A percentile compares a stretch with the other conserved stretches of the same genome.
These are phyloP conservation scores for Patella pellucida DNA, from an alignment of 2,888 invertebrate genomes.

Conservation along the genomic window DNA sequence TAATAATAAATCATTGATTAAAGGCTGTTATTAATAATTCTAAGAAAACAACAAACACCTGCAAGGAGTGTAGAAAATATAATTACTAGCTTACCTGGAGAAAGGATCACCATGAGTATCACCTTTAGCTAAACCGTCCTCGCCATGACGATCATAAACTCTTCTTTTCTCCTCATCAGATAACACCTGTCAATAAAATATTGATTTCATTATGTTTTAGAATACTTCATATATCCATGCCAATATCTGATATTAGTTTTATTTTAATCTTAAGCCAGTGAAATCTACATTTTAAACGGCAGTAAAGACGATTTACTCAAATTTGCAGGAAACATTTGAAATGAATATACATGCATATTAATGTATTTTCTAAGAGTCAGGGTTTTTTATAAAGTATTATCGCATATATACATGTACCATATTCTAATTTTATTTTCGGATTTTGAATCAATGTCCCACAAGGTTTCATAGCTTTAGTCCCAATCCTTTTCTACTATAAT, in stretches of 20 bases:
- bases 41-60: slow-evolving; percentile 11
- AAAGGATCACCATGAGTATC: slow-evolving; percentile 91
- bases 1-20: neutral
- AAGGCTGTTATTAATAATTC: neutral
- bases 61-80: neutral
- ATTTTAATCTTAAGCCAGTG: too few species aligned
- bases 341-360: too few species aligned
- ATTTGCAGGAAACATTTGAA: too few species aligned
- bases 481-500: neutral
- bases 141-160: slow-evolving; percentile 94
- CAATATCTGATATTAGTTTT: too few species aligned
- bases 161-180: slow-evolving; percentile 93
- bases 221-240: too few species aligned
- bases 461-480: neutral
- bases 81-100: slow-evolving; percentile 73
- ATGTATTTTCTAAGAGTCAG: too few species aligned
- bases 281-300: too few species aligned
- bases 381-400: too few species aligned
- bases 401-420: neutral
- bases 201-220: too few species aligned
- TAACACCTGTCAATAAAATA: slow-evolving; percentile 74
- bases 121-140: slow-evolving; percentile 95
- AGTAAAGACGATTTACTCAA: too few species aligned
- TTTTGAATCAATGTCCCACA: too few species aligned
- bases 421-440: neutral